These are phyloP conservation scores for Eupeodes latifasciatus DNA, from an alignment of 2,888 invertebrate species.

Conservation along the genomic window DNA sequence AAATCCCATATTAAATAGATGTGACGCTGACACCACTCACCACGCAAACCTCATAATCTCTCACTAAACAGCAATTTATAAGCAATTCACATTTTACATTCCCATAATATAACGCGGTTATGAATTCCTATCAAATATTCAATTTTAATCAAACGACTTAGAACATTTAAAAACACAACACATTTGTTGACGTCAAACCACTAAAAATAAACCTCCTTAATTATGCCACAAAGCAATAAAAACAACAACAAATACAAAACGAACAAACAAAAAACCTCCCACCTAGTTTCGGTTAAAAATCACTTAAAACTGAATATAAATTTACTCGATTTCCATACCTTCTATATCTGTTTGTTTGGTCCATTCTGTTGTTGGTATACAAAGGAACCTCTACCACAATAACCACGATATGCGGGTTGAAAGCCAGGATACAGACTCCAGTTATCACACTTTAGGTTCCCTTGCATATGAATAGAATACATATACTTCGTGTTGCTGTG, in stretches of 20 bases:
- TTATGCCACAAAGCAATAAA: constrained; percentile 31
- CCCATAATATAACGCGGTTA: neutral
- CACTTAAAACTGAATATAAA: constrained; percentile 60
- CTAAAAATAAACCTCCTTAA: constrained; percentile 21
- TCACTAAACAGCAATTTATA: neutral
- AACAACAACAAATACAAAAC: neutral
- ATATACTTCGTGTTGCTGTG: too few relatives aligned
- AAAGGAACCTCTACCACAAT: constrained; percentile 51
- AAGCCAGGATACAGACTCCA: constrained; percentile 29
- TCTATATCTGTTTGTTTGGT: neutral
- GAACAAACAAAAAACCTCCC: neutral
- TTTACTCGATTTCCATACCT: constrained; percentile 54
- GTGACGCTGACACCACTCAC: too few relatives aligned
- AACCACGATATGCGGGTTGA: constrained; percentile 55
- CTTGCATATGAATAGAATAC: neutral
- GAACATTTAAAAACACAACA: neutral
- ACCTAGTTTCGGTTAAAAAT: constrained; percentile 49
- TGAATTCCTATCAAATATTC: neutral
- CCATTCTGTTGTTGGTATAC: neutral
- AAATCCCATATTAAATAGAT: too few relatives aligned
- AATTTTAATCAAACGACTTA: constrained; percentile 10
- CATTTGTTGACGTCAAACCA: constrained; percentile 25
- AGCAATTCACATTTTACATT: neutral
- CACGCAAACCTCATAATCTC: too few relatives aligned
- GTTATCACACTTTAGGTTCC: constrained; percentile 37